These are phyloP conservation scores for Centroberyx gerrardi DNA, from an alignment of 2,797 vertebrate species.

Conservation along the genomic window DNA sequence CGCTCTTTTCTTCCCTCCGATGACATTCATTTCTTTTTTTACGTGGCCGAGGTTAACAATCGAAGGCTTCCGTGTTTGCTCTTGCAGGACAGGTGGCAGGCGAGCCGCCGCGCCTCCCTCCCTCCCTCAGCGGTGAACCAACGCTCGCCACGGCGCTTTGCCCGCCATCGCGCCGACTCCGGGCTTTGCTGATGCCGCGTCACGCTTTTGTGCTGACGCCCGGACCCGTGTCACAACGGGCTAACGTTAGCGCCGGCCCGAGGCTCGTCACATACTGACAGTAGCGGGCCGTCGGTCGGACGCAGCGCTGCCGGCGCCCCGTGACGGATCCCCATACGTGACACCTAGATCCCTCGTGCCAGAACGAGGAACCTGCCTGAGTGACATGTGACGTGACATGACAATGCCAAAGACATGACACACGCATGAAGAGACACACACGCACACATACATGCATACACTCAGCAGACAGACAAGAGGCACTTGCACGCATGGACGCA, in stretches of 20 bases:
- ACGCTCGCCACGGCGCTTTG: constrained; percentile 16
- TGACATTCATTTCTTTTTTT: constrained; percentile 51
- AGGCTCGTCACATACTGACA: constrained; percentile 73
- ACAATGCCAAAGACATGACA: constrained; percentile 65
- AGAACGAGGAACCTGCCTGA: constrained; percentile 45
- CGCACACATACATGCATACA: constrained; percentile 3
- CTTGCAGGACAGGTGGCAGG: constrained; percentile 35
- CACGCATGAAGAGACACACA: constrained; percentile 20
- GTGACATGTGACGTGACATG: constrained; percentile 69
- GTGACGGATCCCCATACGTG: constrained; percentile 64
- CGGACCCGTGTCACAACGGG: constrained; percentile 76
- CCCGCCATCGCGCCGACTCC: constrained; percentile 37
- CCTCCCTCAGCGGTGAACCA: too few species aligned
- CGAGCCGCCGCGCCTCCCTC: constrained; percentile 8
- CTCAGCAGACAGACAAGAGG: constrained; percentile 23
- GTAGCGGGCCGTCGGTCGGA: constrained; percentile 82
- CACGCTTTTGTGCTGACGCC: constrained; percentile 77
- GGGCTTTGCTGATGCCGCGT: constrained; percentile 64
- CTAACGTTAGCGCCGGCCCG: constrained; percentile 57
- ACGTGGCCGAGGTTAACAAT: constrained; percentile 2
- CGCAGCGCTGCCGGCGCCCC: constrained; percentile 54
- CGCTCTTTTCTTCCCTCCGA: neutral
- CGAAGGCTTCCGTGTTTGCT: constrained; percentile 35
- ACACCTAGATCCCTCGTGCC: constrained; percentile 48
- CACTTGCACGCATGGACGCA: constrained; percentile 44